phyloP scores from a whole-genome alignment of 2,797 vertebrate genomes.

The Helicolenus hilgendorfi region DNA sequence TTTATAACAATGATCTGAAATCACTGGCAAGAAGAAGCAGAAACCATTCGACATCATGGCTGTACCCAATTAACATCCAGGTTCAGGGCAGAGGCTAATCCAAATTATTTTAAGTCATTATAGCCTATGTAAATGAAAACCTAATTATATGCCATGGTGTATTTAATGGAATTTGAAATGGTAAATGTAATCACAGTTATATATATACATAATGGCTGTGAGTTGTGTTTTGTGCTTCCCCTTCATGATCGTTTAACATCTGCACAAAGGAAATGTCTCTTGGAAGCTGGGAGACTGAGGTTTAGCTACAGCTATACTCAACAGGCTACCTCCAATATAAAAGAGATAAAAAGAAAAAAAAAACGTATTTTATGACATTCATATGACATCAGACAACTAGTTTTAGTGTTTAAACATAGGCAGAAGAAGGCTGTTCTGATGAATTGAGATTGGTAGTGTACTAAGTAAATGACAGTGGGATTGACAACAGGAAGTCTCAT shows the following conservation, averaged over 20 bases:
- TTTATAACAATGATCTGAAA: constrained; percentile 4
- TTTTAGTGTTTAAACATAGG: neutral
- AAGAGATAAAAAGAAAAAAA: neutral
- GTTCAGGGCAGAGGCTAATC: constrained; percentile 62
- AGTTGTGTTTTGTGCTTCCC: constrained; percentile 17
- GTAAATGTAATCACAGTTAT: constrained; percentile 52
- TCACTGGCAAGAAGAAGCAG: neutral
- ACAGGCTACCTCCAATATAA: neutral
- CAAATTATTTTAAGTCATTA: constrained; percentile 44
- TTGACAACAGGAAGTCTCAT: neutral
- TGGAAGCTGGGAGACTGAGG: neutral
- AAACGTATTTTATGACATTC: neutral
- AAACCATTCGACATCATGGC: constrained; percentile 6
- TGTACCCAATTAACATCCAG: constrained; percentile 57
- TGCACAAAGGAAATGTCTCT: constrained; percentile 14
- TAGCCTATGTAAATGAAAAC: constrained; percentile 34
- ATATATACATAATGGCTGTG: constrained; percentile 16
- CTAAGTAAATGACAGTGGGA: neutral
- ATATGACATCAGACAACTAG: neutral
- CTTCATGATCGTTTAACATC: constrained; percentile 39
- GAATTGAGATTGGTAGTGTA: neutral
- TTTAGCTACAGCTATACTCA: neutral
- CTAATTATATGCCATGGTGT: constrained; percentile 33
- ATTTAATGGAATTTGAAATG: constrained; percentile 61
- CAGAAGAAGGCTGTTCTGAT: neutral